These are phyloP conservation scores for Pangasius krempfi DNA, from an alignment of 2,797 vertebrate species.

Conservation along the genomic window DNA sequence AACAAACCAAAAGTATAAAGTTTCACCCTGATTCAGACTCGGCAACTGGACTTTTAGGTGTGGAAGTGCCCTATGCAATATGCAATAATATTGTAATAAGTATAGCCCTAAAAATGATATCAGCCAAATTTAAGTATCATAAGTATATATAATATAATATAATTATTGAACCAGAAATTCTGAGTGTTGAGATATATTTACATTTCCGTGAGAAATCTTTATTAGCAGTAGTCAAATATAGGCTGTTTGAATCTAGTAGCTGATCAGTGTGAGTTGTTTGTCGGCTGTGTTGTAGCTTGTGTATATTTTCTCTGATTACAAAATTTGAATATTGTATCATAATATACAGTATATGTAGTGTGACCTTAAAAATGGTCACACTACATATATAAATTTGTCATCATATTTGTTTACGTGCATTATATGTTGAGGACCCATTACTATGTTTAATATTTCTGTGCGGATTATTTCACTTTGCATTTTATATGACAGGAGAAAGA, in stretches of 20 bases:
- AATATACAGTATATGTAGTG: neutral
- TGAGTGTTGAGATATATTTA: neutral
- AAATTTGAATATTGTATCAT: neutral
- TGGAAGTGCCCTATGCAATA: neutral
- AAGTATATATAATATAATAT: no score
- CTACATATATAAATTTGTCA: no score
- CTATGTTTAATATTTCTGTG: neutral
- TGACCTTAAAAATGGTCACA: neutral
- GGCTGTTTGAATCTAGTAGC: neutral
- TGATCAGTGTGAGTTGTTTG: neutral
- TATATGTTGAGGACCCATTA: no score
- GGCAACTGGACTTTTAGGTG: neutral
- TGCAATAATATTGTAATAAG: neutral
- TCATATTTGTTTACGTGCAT: neutral
- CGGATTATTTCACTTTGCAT: neutral
- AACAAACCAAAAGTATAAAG: neutral
- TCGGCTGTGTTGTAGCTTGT: neutral
- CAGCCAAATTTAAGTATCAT: neutral
- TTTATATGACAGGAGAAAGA: conserved; percentile 34
- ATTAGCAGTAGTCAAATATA: neutral
- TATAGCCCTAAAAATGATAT: neutral
- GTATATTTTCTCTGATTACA: neutral
- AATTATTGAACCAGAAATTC: neutral
- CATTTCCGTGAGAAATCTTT: neutral
- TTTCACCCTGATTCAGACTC: neutral